Conservation (phyloP, 2,113 vertebrate species). For the Scolopax mira region DNA sequence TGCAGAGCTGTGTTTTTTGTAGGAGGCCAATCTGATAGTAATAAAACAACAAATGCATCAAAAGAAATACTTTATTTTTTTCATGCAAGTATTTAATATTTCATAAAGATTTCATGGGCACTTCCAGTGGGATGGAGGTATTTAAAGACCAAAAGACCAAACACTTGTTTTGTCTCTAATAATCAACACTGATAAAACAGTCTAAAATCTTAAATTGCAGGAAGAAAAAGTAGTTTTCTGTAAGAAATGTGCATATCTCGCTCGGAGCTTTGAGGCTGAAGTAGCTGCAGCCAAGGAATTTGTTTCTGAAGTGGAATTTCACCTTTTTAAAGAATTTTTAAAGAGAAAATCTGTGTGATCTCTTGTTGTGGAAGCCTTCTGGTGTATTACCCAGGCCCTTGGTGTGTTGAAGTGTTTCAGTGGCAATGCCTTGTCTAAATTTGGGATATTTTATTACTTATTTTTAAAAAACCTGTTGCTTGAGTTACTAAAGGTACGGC, state of each 20-base stretch:
- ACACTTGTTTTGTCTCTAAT: neutral
- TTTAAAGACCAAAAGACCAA: neutral
- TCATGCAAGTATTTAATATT: neutral
- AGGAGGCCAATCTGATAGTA: neutral
- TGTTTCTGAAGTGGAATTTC: neutral
- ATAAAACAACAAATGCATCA: neutral
- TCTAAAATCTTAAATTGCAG: neutral
- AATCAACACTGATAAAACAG: neutral
- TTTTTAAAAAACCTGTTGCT: neutral
- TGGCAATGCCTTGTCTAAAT: neutral
- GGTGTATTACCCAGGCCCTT: neutral
- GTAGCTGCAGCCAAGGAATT: neutral
- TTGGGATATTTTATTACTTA: neutral
- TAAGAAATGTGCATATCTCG: accelerated
- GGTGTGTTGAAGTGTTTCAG: neutral
- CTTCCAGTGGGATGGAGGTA: neutral
- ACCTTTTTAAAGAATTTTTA: neutral
- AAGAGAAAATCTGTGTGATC: neutral
- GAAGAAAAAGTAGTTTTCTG: neutral
- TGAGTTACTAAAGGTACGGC: neutral
- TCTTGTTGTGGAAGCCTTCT: neutral
- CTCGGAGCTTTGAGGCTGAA: neutral
- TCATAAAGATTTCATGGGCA: neutral
- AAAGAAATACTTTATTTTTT: neutral
- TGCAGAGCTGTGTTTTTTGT: neutral